These are phyloP conservation scores for Strigops habroptila DNA, from an alignment of 2,113 vertebrate genomes.

Conservation along the genomic window DNA sequence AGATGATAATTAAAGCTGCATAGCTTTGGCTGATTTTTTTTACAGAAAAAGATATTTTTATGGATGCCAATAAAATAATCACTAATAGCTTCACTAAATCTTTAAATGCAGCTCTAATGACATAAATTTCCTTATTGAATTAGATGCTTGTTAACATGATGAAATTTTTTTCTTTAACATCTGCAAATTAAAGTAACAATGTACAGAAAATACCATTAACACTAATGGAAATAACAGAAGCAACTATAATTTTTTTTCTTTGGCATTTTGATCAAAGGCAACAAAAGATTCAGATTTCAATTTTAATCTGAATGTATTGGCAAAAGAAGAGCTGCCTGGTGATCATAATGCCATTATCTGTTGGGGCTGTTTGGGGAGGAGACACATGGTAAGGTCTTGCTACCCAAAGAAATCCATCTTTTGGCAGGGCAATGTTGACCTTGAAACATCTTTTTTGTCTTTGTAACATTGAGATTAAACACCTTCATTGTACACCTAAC, in stretches of 20 bases:
- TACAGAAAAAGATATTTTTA: background rate
- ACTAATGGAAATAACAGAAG: background rate
- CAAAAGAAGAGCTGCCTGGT: background rate
- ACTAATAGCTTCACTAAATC: background rate
- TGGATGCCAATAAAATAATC: background rate
- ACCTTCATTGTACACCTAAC: background rate
- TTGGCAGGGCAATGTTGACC: background rate
- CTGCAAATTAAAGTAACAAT: background rate
- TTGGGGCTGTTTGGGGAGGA: background rate
- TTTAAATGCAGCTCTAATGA: slow-evolving; percentile 18
- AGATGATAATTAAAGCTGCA: slow-evolving; percentile 17
- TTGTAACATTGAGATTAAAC: background rate
- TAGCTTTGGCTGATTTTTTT: background rate
- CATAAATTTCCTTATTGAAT: background rate
- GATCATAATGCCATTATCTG: background rate
- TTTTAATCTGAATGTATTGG: background rate
- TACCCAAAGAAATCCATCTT: background rate
- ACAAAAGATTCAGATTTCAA: background rate
- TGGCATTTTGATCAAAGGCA: background rate
- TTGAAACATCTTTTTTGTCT: background rate
- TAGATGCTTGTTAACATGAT: background rate
- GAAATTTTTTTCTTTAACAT: background rate
- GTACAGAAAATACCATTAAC: background rate
- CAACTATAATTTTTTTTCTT: background rate
- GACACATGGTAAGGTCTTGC: background rate